Conservation (phyloP, 2,113 vertebrate species). For the Anser brachyrhynchus region DNA sequence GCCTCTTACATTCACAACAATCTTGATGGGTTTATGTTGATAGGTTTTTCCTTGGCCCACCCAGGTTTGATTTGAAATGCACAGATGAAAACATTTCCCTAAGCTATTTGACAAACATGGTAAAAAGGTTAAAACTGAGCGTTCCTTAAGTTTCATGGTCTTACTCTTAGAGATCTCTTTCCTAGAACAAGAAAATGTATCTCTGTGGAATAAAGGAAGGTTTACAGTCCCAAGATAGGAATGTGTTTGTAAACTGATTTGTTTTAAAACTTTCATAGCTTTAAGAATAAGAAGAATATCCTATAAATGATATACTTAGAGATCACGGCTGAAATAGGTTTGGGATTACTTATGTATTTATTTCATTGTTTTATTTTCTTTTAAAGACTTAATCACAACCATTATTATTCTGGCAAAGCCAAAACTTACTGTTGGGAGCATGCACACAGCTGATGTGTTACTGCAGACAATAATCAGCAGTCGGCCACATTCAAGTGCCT, state of each 20-base stretch:
- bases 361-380: not conserved
- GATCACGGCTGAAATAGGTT: not conserved
- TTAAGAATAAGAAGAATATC: not conserved
- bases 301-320: not conserved
- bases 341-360: accelerated
- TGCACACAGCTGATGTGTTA: not conserved
- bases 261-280: not conserved
- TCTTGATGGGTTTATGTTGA: not conserved
- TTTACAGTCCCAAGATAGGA: not conserved
- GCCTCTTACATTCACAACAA: not conserved
- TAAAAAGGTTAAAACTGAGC: not conserved
- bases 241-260: not conserved
- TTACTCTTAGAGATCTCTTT: not conserved
- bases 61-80: not conserved
- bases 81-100: not conserved
- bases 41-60: not conserved
- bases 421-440: not conserved
- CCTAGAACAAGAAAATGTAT: not conserved
- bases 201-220: not conserved
- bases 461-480: not conserved
- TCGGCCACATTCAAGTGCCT: not conserved
- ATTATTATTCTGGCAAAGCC: not conserved
- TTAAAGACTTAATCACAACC: not conserved
- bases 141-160: not conserved
- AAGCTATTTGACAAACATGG: not conserved